A percentile compares a stretch with the other conserved stretches of the same genome.
phyloP scores from a whole-genome alignment of 2,888 invertebrate species.

The Caenorhabditis angaria region DNA sequence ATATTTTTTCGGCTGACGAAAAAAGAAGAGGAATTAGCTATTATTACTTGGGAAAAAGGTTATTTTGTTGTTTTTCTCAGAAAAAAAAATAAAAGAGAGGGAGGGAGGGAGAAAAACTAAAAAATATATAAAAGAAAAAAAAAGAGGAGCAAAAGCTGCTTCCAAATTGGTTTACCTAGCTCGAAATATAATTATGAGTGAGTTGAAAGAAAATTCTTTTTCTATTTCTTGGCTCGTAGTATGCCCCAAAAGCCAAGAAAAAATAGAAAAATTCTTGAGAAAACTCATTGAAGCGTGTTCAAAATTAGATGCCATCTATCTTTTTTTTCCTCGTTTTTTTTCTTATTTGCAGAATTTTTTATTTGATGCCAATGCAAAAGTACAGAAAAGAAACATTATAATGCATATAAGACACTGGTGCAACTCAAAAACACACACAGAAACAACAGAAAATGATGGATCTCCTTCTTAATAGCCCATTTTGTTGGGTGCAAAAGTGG shows the following conservation, averaged over 20 bases:
- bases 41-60: neutral
- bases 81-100: too few relatives aligned
- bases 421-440: neutral
- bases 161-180: slow-evolving; percentile 1
- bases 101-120: neutral
- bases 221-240: too few relatives aligned
- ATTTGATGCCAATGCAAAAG: neutral
- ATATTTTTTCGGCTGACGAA: neutral
- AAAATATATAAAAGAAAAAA: neutral
- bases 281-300: neutral
- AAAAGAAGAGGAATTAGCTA: neutral
- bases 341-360: neutral
- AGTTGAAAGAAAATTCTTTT: too few relatives aligned
- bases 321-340: neutral
- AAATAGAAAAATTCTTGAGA: neutral
- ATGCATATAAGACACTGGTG: neutral
- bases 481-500: too few relatives aligned
- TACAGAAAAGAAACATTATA: neutral
- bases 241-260: neutral
- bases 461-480: slow-evolving; percentile 4
- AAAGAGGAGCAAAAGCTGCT: slow-evolving; percentile 2
- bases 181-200: neutral
- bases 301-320: neutral
- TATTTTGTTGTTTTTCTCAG: neutral
- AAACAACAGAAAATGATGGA: slow-evolving; percentile 6